Conservation (phyloP, 1,140 invertebrate genomes). For the Heliconius eleuchia region DNA sequence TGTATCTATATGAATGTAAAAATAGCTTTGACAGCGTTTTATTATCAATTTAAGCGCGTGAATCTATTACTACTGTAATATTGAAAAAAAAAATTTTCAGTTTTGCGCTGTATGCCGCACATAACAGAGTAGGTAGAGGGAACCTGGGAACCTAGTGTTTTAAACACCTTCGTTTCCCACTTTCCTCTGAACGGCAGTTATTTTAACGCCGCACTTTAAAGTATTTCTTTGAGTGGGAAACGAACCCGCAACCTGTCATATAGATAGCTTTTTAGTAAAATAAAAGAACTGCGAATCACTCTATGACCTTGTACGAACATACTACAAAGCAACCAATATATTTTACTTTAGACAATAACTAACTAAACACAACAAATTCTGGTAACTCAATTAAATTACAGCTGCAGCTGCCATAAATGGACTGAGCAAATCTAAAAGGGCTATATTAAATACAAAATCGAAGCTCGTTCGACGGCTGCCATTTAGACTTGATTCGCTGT, state of each 20-base stretch:
- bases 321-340: not conserved
- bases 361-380: slow-evolving; percentile 12
- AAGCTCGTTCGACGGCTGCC: slow-evolving; percentile 9
- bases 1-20: not conserved
- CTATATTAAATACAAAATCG: slow-evolving; percentile 19
- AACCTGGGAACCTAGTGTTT: too few species aligned
- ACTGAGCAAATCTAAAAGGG: slow-evolving; percentile 23
- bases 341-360: not conserved
- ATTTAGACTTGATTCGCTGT: slow-evolving; percentile 11
- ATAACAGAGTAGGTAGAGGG: too few species aligned
- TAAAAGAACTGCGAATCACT: not conserved
- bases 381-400: slow-evolving; percentile 30
- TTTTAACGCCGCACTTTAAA: too few species aligned
- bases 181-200: too few species aligned
- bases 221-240: too few species aligned
- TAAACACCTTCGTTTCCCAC: too few species aligned
- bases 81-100: too few species aligned
- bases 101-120: too few species aligned
- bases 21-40: too few species aligned
- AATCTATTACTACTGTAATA: too few species aligned
- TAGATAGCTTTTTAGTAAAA: not conserved
- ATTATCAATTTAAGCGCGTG: too few species aligned
- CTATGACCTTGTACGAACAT: not conserved
- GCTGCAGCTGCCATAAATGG: slow-evolving; percentile 25
- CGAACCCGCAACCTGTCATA: too few species aligned